phyloP scores from a whole-genome alignment of 2,888 invertebrate genomes.

The Endotricha flammealis region DNA sequence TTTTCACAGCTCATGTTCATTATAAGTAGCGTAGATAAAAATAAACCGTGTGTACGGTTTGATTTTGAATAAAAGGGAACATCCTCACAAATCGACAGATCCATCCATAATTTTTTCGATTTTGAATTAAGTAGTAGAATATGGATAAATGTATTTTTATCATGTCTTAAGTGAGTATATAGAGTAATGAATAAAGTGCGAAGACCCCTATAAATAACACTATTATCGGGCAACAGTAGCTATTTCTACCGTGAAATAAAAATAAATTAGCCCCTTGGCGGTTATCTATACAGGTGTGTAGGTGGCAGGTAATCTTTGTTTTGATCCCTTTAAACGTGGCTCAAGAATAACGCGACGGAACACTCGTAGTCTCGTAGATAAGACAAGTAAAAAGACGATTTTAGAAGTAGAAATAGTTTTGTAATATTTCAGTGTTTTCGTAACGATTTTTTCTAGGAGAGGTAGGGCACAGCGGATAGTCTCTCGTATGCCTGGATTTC shows the following conservation, averaged over 20 bases:
- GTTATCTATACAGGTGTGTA: background rate
- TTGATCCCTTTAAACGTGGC: background rate
- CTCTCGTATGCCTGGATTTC: too few species aligned
- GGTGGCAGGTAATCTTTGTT: background rate
- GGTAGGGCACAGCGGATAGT: too few species aligned
- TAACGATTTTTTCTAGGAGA: too few species aligned
- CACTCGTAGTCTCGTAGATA: background rate
- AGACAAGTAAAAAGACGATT: background rate
- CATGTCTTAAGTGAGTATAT: too few species aligned
- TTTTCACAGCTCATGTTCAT: too few species aligned
- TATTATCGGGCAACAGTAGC: background rate
- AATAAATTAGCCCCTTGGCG: conserved; percentile 4
- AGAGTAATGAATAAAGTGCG: background rate
- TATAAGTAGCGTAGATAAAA: too few species aligned
- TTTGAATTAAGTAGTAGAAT: too few species aligned
- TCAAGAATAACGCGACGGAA: background rate
- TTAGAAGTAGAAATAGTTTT: background rate
- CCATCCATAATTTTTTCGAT: too few species aligned
- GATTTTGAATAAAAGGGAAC: too few species aligned
- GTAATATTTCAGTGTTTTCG: background rate
- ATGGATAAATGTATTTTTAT: too few species aligned
- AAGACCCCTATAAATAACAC: background rate
- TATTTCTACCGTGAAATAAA: background rate
- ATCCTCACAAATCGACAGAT: too few species aligned
- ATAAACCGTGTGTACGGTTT: too few species aligned